Evolutionary conservation across 2,113 vertebrate genomes (phyloP), one percentile per base, ranked within the genome.

Genomic region (Nannospalax galili): DNA sequence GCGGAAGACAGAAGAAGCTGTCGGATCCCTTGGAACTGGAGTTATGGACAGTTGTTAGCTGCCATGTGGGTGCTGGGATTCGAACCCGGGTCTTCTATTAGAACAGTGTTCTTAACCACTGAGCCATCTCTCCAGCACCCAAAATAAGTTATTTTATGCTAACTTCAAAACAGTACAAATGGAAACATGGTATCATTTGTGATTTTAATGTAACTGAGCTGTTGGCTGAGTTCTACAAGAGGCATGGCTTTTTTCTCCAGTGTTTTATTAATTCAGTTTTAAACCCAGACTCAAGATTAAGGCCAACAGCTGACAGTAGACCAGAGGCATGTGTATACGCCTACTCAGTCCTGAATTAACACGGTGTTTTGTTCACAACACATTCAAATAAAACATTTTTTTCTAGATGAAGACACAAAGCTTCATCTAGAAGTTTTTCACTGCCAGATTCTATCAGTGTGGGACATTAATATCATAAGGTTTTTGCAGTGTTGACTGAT

Each of bases 371-470:
- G 3, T 64, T 72, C 45, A 95, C 90, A 62, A 14, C 2, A 1
- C 19, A 56, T 48, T 45, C 42, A 77, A 84, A 92, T 73, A n/a
- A n/a, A n/a, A n/a, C 90, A 88, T 0, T 81, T 78, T 84, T 93
- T 81, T 77, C 42, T 75, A 93, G 77, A 35, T 85, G 73, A 81
- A 88, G 60, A 87, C 35, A 45, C 20, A 84, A 87, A 95, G 30
- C 6, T 32, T n/a, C n/a, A n/a, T n/a, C 48, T 52, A 52, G 48
- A 52, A 52, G 6, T 52, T 52, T 52, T 52, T 52, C 48, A 52
- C 11, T 6, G 11, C 11, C 48, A 52, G 48, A 52, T n/a, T n/a
- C n/a, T n/a, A n/a, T 52, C 48, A 52, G 48, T 22, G 15, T 16
- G 15, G 60, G 60, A 62, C 60, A 62, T 62, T 62, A 19, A 16